Base-by-base conservation (phyloP, 2,113 vertebrate genomes). In the Leucopsar rothschildi region DNA sequence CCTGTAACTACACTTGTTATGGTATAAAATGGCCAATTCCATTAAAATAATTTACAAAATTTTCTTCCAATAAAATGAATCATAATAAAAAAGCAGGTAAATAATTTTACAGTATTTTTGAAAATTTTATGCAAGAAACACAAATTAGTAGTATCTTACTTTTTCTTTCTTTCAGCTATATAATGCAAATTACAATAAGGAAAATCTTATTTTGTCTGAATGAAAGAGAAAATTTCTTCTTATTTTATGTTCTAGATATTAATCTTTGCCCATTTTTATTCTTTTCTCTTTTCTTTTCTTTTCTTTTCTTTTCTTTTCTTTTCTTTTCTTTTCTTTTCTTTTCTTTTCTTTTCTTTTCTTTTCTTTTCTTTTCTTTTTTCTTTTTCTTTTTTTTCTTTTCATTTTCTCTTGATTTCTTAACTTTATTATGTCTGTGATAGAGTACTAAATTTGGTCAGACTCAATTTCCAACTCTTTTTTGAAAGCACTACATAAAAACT, bases 401-500 rank as follows among this genome's bases (percentile, higher is more conserved):
- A 7, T 24, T 44, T 44, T 24, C 17, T 44, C 2, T 47, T 15
- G 17, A 79, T 88, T 88, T 39, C 39, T 12, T 42, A 95, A 61
- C 45, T 93, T 95, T 82, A 86, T 21, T 71, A 42, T 89, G 35
- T 70, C 79, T 97, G 60, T 93, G 63, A 95, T 76, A 86, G 93
- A 97, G 78, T 47, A 81, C 53, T 95, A 73, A 55, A 47, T 92
- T 92, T 90, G 61, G 70, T 68, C 50, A 88, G 91, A 80, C 92
- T 94, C 53, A 60, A 86, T 88, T 96, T 93, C 86, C 87, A 55
- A 37, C 92, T 90, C 66, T 90, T 87, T 97, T 80, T 88, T 95
- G 93, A 97, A 98, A 97, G 87, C 82, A 82, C 37, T 61, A 55
- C 17, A 35, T 97, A 97, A 97, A 96, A 88, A 95, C 93, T 98